phyloP scores from a whole-genome alignment of 35 echinoderm and acorn worm species.

The Apostichopus parvimensis region DNA sequence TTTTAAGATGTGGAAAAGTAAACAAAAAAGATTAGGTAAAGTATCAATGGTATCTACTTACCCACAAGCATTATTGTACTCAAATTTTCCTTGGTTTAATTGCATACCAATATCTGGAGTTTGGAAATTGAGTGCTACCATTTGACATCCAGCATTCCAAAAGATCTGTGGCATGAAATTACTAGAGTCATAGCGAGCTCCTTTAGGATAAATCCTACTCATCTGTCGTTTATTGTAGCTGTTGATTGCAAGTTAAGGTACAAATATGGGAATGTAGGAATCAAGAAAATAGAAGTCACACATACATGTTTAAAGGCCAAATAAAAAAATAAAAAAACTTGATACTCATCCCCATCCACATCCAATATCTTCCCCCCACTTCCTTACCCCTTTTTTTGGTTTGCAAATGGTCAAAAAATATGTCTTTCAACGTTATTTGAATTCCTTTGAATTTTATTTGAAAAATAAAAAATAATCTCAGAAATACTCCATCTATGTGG shows the following conservation, averaged over 20 bases:
- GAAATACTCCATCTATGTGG: no score
- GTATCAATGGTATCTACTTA: conserved; percentile 41
- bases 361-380: no score
- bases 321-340: no score
- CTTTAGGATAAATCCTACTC: conserved; percentile 96
- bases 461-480: no score
- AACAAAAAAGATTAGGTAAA: not conserved
- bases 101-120: conserved; percentile 98
- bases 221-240: conserved; percentile 98
- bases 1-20: not conserved
- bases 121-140: conserved; percentile 98
- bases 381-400: no score
- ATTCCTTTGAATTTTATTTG: no score
- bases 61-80: conserved; percentile 96
- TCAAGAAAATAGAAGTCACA: not conserved
- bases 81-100: conserved; percentile 98
- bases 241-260: conserved; percentile 58
- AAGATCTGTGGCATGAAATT: conserved; percentile 99
- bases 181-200: conserved; percentile 93
- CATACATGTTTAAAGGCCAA: no score
- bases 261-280: not conserved
- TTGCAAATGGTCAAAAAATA: no score
- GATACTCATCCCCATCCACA: no score
- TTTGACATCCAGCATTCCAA: conserved; percentile 99
- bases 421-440: no score